Conservation (phyloP, 1,140 invertebrate species). For the Drosophila busckii region DNA sequence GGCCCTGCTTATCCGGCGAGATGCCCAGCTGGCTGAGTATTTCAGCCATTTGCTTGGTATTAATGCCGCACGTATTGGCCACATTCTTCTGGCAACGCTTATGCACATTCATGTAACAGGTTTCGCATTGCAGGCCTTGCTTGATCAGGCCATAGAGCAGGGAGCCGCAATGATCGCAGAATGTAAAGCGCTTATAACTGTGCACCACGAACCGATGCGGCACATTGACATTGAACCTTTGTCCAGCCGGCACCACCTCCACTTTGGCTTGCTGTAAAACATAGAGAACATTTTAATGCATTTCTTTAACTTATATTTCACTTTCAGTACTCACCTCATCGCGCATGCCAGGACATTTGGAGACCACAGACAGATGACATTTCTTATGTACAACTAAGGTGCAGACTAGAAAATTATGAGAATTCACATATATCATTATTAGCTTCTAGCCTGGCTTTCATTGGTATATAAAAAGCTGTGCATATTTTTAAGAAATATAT, state of each 20-base stretch:
- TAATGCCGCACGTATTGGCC: conserved; percentile 99
- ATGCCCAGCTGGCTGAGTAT: conserved; percentile 95
- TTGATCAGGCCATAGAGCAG: conserved; percentile 95
- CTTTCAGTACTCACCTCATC: conserved; percentile 85
- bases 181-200: conserved; percentile 98
- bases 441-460: conserved; percentile 11
- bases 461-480: too few relatives aligned
- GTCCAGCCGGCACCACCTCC: conserved; percentile 81
- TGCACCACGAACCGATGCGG: conserved; percentile 96
- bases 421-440: conserved; percentile 28
- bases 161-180: conserved; percentile 98
- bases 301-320: background rate
- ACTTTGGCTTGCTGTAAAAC: conserved; percentile 66
- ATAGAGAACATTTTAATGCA: background rate
- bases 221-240: conserved; percentile 98
- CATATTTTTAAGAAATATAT: too few relatives aligned
- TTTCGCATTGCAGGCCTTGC: conserved; percentile 98
- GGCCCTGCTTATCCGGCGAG: conserved; percentile 91
- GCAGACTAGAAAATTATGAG: conserved; percentile 87
- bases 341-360: conserved; percentile 97
- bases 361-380: conserved; percentile 95
- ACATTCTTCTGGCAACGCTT: conserved; percentile 99
- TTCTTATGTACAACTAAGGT: conserved; percentile 98
- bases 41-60: conserved; percentile 97
- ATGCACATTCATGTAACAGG: conserved; percentile 98